These are phyloP conservation scores for Aromia moschata DNA, from an alignment of 2,888 invertebrate genomes.

Conservation along the genomic window DNA sequence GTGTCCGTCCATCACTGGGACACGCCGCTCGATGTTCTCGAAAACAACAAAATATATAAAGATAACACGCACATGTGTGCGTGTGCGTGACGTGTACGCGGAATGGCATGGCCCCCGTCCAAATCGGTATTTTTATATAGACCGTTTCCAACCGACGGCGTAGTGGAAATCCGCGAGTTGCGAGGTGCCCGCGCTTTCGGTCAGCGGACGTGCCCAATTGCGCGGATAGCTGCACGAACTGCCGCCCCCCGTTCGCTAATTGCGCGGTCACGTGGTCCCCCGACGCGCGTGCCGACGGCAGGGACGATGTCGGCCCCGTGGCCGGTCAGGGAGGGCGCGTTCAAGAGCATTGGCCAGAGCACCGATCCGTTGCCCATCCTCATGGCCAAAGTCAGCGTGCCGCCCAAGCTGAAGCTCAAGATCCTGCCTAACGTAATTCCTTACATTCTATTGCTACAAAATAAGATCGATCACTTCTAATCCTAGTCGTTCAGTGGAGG, in stretches of 20 bases:
- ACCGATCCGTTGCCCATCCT: conserved; percentile 43
- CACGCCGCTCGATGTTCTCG: background rate
- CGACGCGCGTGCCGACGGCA: too few species aligned
- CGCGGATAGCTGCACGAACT: conserved; percentile 1
- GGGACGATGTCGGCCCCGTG: conserved; percentile 73
- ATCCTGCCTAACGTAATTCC: conserved; percentile 37
- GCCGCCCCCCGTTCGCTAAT: conserved; percentile 12
- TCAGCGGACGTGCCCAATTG: background rate
- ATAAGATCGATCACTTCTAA: too few species aligned
- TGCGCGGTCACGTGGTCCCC: conserved; percentile 11
- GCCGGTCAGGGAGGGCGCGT: conserved; percentile 74
- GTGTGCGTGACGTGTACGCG: conserved; percentile 14
- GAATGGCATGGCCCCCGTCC: conserved; percentile 40
- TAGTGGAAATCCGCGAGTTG: conserved; percentile 13
- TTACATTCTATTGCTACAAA: too few species aligned
- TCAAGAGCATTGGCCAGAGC: conserved; percentile 63
- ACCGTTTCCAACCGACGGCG: conserved; percentile 24
- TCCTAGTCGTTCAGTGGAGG: too few species aligned
- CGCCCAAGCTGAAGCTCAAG: conserved; percentile 42
- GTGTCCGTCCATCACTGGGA: background rate
- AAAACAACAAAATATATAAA: background rate
- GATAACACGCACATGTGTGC: background rate
- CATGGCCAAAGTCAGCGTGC: conserved; percentile 38
- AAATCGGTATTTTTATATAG: conserved; percentile 41
- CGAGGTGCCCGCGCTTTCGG: conserved; percentile 8